A percentile compares a stretch with the other conserved stretches of the same genome.
phyloP scores from a whole-genome alignment of 2,888 invertebrate species.

The Oscheius myriophilus region DNA sequence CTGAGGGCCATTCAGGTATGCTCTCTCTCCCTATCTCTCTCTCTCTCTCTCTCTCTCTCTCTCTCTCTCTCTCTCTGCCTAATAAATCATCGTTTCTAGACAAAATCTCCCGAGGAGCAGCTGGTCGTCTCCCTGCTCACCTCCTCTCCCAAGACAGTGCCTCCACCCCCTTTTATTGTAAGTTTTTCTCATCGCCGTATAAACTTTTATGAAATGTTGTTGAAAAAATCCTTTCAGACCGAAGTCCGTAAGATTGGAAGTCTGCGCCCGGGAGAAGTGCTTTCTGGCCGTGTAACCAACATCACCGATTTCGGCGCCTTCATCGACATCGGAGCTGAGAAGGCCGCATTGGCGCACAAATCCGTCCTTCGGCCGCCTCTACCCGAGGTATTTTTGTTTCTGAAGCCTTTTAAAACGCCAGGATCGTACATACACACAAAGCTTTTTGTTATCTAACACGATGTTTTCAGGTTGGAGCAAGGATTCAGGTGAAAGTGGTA shows the following conservation, averaged over 20 bases:
- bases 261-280: slow-evolving; percentile 63
- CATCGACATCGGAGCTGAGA: slow-evolving; percentile 78
- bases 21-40: too few species aligned
- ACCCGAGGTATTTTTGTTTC: slow-evolving; percentile 20
- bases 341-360: slow-evolving; percentile 71
- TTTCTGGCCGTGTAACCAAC: slow-evolving; percentile 82
- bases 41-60: not conserved
- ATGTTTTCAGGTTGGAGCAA: too few species aligned
- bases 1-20: slow-evolving; percentile 6
- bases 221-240: too few species aligned
- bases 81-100: not conserved
- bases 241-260: slow-evolving; percentile 69
- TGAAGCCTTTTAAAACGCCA: too few species aligned
- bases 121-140: slow-evolving; percentile 34
- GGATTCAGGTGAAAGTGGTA: too few species aligned
- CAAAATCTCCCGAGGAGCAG: slow-evolving; percentile 21
- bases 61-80: not conserved
- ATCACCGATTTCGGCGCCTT: slow-evolving; percentile 88
- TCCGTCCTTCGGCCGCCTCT: not conserved
- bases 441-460: too few species aligned
- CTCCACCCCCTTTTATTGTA: slow-evolving; percentile 41
- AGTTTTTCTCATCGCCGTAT: too few species aligned
- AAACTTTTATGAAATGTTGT: too few species aligned
- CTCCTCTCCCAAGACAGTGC: slow-evolving; percentile 26
- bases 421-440: too few species aligned